These are phyloP conservation scores for Spodoptera frugiperda DNA, from an alignment of 1,140 invertebrate genomes.

Conservation along the genomic window DNA sequence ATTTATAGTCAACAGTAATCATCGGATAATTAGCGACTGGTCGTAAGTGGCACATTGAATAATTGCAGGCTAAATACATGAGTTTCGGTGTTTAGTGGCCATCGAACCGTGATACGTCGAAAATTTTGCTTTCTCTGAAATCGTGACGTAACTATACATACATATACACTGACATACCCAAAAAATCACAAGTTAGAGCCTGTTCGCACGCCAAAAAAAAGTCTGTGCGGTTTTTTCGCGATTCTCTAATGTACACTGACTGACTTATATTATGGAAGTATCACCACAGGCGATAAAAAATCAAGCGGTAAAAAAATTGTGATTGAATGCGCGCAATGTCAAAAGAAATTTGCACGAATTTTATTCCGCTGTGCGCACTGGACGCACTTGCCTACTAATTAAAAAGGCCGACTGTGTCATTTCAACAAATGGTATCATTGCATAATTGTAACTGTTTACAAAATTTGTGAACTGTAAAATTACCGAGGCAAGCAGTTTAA, in stretches of 20 bases:
- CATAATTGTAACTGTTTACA: slow-evolving; percentile 3
- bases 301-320: too few relatives aligned
- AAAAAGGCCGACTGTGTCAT: slow-evolving; percentile 41
- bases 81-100: slow-evolving; percentile 33
- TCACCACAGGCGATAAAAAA: too few relatives aligned
- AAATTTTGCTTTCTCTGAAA: slow-evolving; percentile 51
- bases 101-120: slow-evolving; percentile 11
- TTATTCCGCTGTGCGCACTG: too few relatives aligned
- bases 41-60: slow-evolving; percentile 22
- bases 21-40: slow-evolving; percentile 10
- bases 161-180: not conserved
- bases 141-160: slow-evolving; percentile 38
- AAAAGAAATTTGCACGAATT: too few relatives aligned
- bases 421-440: slow-evolving; percentile 12
- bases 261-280: too few relatives aligned
- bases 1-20: slow-evolving; percentile 17
- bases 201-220: too few relatives aligned
- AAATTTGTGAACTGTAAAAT: not conserved
- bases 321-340: too few relatives aligned
- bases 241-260: too few relatives aligned
- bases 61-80: slow-evolving; percentile 24
- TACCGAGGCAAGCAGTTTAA: not conserved
- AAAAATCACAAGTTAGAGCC: slow-evolving; percentile 1
- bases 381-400: slow-evolving; percentile 40
- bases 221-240: too few relatives aligned